A percentile compares a stretch with the other conserved stretches of the same genome.
phyloP scores from a whole-genome alignment of 1,140 invertebrate genomes.

The Ips nitidus region DNA sequence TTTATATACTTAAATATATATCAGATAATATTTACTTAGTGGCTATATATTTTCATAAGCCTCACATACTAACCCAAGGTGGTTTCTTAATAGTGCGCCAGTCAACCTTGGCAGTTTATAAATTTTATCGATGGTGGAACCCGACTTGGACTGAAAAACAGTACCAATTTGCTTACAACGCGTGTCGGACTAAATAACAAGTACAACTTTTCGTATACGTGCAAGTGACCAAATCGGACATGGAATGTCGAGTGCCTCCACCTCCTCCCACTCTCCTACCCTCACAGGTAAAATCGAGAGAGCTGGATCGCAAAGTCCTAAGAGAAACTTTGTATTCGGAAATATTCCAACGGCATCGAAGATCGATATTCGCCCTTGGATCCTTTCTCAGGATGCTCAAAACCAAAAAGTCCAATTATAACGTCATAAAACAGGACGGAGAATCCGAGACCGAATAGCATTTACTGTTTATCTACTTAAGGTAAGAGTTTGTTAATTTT shows the following conservation, averaged over 20 bases:
- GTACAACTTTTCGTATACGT: not conserved
- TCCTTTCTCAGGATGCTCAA: conserved; percentile 78
- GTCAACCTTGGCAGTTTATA: not conserved
- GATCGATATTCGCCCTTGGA: conserved; percentile 76
- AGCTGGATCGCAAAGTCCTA: conserved; percentile 66
- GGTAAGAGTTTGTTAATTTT: not conserved
- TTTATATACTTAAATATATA: conserved; percentile 3
- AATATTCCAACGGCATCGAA: conserved; percentile 75
- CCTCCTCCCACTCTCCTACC: conserved; percentile 5
- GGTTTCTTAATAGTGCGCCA: not conserved
- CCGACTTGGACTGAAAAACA: not conserved
- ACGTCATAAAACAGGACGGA: conserved; percentile 67
- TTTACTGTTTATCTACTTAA: conserved; percentile 15
- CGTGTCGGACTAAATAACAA: not conserved
- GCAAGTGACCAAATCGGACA: not conserved
- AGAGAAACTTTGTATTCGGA: conserved; percentile 77
- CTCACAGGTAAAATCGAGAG: conserved; percentile 40
- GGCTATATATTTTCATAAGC: too few relatives aligned
- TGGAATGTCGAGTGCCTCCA: conserved; percentile 43
- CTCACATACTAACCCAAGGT: not conserved
- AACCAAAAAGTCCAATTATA: conserved; percentile 78
- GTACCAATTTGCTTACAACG: not conserved
- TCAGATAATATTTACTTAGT: too few relatives aligned
- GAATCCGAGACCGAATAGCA: conserved; percentile 48
- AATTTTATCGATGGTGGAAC: not conserved